Evolutionary conservation across 2,888 invertebrate species (phyloP).

Genomic region (Dione juno): DNA sequence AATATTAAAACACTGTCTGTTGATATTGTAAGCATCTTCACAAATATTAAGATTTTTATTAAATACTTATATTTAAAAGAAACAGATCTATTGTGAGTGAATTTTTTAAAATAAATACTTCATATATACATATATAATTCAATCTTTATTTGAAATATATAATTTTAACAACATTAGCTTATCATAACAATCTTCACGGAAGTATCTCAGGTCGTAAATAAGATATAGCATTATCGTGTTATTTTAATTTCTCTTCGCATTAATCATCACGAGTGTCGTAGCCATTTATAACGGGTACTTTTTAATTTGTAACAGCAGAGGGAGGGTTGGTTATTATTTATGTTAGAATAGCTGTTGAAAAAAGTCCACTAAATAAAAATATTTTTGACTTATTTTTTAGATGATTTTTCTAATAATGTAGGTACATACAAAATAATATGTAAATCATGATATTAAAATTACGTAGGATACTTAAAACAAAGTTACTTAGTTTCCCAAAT

Average conservation of each 20-base stretch:
- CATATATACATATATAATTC: neutral
- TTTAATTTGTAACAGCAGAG: constrained; percentile 62
- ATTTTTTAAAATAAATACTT: too few species aligned
- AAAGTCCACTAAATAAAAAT: neutral
- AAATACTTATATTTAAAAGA: too few species aligned
- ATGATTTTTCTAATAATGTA: too few species aligned
- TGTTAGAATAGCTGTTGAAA: constrained; percentile 40
- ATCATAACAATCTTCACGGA: constrained; percentile 35
- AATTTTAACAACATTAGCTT: constrained; percentile 40
- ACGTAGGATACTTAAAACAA: too few species aligned
- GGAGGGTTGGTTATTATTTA: constrained; percentile 62
- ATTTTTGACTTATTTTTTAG: constrained; percentile 3
- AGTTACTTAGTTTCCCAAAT: too few species aligned
- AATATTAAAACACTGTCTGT: too few species aligned
- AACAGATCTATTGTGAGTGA: too few species aligned
- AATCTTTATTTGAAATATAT: constrained; percentile 29
- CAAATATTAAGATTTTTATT: too few species aligned
- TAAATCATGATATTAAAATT: too few species aligned
- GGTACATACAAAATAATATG: too few species aligned
- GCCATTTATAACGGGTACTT: constrained; percentile 61
- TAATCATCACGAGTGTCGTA: constrained; percentile 71
- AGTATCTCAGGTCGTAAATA: constrained; percentile 67
- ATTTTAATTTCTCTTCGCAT: constrained; percentile 78
- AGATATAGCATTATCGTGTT: constrained; percentile 77
- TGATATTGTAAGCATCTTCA: too few species aligned